phyloP scores from a whole-genome alignment of 2,888 invertebrate genomes.

The Oligia fasciuncula region DNA sequence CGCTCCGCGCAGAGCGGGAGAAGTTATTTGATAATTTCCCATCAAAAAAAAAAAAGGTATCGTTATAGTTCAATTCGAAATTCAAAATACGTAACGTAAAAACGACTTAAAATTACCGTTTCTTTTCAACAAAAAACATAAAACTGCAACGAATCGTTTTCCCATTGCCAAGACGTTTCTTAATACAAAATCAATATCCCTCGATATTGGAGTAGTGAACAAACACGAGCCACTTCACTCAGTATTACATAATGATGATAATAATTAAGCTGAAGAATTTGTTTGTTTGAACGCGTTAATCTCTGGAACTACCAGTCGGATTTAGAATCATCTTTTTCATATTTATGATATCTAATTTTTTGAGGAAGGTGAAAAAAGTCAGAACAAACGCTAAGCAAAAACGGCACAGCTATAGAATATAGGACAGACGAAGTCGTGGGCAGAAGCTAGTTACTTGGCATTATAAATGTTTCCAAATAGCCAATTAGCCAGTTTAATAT shows the following conservation, averaged over 20 bases:
- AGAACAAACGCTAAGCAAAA: no score
- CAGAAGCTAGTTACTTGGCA: constrained; percentile 30
- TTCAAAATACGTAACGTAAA: neutral
- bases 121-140: neutral
- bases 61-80: neutral
- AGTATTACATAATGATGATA: constrained; percentile 31
- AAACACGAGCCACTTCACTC: constrained; percentile 48
- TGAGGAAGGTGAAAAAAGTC: neutral
- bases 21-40: no score
- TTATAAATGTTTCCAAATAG: constrained; percentile 46
- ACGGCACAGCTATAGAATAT: neutral
- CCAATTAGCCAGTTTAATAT: constrained; percentile 72
- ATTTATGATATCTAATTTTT: no score
- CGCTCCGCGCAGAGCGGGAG: no score
- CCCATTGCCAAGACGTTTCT: constrained; percentile 28
- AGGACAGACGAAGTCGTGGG: neutral
- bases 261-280: neutral
- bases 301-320: neutral
- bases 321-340: no score
- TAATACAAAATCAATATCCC: constrained; percentile 55
- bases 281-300: neutral
- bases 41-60: no score
- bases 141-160: constrained; percentile 42
- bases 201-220: constrained; percentile 28
- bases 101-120: constrained; percentile 1